Evolutionary conservation across 2,888 invertebrate genomes (phyloP), one percentile per base, ranked within the genome.

Genomic region (Andrena hattorfiana): DNA sequence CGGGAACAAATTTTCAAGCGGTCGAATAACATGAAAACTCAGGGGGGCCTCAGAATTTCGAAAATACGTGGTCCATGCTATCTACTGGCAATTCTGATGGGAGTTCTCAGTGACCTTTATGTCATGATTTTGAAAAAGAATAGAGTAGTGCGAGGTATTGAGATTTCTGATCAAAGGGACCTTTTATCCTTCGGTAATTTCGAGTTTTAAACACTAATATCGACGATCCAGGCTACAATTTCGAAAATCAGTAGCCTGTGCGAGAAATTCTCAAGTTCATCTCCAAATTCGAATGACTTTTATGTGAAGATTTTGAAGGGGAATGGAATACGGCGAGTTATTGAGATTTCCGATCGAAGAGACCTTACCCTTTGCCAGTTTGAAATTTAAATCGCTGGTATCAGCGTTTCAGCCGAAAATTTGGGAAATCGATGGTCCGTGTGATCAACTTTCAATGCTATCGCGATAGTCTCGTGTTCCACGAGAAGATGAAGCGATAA

Each of bases 1-100:
- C 60, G 7, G n/a, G 42, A 66, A 42, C n/a, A 23, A 80, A 79
- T 66, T 71, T 70, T 79, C 71, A 70, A 80, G 71, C 60, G 66
- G 23, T 16, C 0, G 60, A 71, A 35, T 66, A 80, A 32, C 16
- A 1, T 0, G 56, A 35, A 26, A 62, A 42, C 4, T 42, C 5
- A 0, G 13, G 35, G 13, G 42, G 13, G 16, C 0, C 16, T 28
- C 16, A 23, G 7, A 59, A 59, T 28, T 59, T 26, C 5, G 2
- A 28, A 59, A 59, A 13, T 6, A 26, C 7, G 6, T 28, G 16
- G 59, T 6, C 59, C 23, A 56, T 10, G 13, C 54, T 20, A 56
- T 23, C 3, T 42, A 13, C 42, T 35, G 8, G 7, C 63, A 42
- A 42, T 64, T 64, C 42, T 20, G 7, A 42, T 56, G 0, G 26